These are phyloP conservation scores for Nylanderia fulva DNA, from an alignment of 1,140 invertebrate species.

Conservation along the genomic window DNA sequence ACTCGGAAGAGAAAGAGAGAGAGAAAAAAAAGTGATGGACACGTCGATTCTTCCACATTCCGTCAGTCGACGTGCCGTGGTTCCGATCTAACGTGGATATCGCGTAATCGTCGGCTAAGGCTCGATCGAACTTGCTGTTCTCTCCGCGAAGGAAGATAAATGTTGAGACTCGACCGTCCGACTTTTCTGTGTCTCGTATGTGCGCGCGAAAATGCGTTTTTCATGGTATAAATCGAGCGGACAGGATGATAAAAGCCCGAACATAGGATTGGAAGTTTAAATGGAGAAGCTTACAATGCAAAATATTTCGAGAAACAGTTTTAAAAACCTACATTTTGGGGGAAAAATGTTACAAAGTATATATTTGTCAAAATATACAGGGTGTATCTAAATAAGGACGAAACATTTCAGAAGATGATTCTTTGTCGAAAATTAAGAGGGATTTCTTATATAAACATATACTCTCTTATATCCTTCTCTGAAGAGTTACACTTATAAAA, in stretches of 20 bases:
- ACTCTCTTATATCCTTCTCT: too few relatives aligned
- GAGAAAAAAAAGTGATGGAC: slow-evolving; percentile 44
- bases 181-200: slow-evolving; percentile 30
- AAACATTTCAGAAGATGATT: too few relatives aligned
- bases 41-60: slow-evolving; percentile 56
- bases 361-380: neutral
- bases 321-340: neutral
- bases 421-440: too few relatives aligned
- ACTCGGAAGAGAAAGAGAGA: too few relatives aligned
- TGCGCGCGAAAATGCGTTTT: slow-evolving; percentile 40
- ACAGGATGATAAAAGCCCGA: slow-evolving; percentile 28
- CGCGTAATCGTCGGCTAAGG: slow-evolving; percentile 47
- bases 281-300: neutral
- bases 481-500: too few relatives aligned
- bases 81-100: slow-evolving; percentile 53
- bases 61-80: slow-evolving; percentile 40
- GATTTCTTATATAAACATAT: too few relatives aligned
- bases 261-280: slow-evolving; percentile 42
- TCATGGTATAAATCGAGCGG: slow-evolving; percentile 27
- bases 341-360: neutral
- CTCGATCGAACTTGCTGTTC: slow-evolving; percentile 40
- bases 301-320: neutral
- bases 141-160: slow-evolving; percentile 2
- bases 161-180: slow-evolving; percentile 18
- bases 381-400: too few relatives aligned